These are phyloP conservation scores for Danio kyathit DNA, from an alignment of 2,797 vertebrate species.

Conservation along the genomic window DNA sequence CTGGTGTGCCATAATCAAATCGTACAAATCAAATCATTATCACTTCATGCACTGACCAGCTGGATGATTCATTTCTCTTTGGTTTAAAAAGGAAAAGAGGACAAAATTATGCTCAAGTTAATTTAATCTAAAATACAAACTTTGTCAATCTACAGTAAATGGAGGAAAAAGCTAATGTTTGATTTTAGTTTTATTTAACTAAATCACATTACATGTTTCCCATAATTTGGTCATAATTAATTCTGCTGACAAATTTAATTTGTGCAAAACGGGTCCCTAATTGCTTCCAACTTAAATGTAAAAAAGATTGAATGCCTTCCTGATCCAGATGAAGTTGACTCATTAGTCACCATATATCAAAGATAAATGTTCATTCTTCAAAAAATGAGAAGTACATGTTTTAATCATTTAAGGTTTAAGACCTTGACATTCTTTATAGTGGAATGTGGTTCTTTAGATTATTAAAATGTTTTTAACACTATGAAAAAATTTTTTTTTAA, in stretches of 20 bases:
- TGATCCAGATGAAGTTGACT: constrained; percentile 74
- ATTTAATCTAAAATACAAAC: background rate
- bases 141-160: background rate
- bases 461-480: no score
- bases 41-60: background rate
- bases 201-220: constrained; percentile 27
- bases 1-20: constrained; percentile 1
- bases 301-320: constrained; percentile 27
- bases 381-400: constrained; percentile 46
- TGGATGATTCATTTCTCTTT: background rate
- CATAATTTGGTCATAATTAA: constrained; percentile 31
- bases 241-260: constrained; percentile 15
- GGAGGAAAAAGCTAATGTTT: background rate
- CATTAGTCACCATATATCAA: constrained; percentile 81
- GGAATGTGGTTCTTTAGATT: no score
- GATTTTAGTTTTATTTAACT: constrained; percentile 10
- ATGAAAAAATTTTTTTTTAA: no score
- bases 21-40: background rate
- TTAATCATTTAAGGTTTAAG: background rate
- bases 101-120: background rate
- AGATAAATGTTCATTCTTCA: constrained; percentile 79
- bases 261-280: constrained; percentile 12
- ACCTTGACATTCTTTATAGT: no score
- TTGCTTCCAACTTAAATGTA: constrained; percentile 34
- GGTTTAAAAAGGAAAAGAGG: background rate